A percentile compares a stretch with the other conserved stretches of the same genome.
Evolutionary conservation across 2,797 vertebrate species (phyloP).

Genomic region (Bryconaethiops microstoma): DNA sequence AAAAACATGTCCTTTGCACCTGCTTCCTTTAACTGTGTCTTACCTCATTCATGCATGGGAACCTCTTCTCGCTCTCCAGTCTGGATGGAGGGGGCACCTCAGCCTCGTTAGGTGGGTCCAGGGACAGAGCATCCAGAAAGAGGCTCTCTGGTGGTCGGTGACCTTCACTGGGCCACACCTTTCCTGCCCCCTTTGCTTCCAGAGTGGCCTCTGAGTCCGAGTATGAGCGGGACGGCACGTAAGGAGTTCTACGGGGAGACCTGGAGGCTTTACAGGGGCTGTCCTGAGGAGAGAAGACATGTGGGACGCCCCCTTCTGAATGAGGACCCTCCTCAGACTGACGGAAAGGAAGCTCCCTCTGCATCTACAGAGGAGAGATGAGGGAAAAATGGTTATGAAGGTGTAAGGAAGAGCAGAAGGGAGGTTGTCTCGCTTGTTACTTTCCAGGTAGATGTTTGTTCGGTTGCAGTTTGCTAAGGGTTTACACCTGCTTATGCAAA

Average conservation of each 20-base stretch:
- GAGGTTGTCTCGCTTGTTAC: background rate
- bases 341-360: slow-evolving; percentile 78
- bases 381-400: background rate
- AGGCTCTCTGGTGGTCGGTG: slow-evolving; percentile 86
- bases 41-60: slow-evolving; percentile 85
- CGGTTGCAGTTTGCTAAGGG: background rate
- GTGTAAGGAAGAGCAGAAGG: background rate
- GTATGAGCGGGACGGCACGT: slow-evolving; percentile 75
- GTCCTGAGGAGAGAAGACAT: slow-evolving; percentile 75
- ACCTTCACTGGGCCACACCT: slow-evolving; percentile 80
- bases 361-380: slow-evolving; percentile 73
- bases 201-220: slow-evolving; percentile 82
- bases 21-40: background rate
- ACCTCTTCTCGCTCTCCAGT: slow-evolving; percentile 84
- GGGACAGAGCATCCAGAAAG: slow-evolving; percentile 88
- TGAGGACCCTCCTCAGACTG: slow-evolving; percentile 65
- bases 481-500: background rate
- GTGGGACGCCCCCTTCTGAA: slow-evolving; percentile 44
- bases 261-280: slow-evolving; percentile 68
- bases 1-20: too few species aligned
- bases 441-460: background rate
- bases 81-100: slow-evolving; percentile 78
- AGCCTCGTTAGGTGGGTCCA: slow-evolving; percentile 81
- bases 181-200: slow-evolving; percentile 77
- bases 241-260: slow-evolving; percentile 53